Base-by-base conservation (phyloP, 1,140 invertebrate species). In the Samia ricini region DNA sequence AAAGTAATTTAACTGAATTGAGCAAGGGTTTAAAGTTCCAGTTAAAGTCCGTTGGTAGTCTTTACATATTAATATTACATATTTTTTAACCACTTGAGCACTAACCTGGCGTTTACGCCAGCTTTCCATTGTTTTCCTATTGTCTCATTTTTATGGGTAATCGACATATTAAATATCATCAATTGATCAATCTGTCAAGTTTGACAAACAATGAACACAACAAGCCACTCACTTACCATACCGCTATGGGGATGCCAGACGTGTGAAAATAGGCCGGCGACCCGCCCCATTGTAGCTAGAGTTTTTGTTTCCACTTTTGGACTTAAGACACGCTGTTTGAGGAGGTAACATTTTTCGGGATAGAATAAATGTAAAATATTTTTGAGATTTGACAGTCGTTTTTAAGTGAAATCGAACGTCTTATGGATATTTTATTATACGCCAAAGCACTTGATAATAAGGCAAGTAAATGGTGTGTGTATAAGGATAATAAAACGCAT, bases 211-310 rank as follows among this genome's bases (percentile, higher is more conserved):
- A n/a, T n/a, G n/a, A n/a, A n/a, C n/a, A n/a, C n/a, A n/a, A n/a
- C n/a, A n/a, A n/a, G n/a, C n/a, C n/a, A 29, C 26, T 60, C 65
- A 72, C 74, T 36, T 79, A 79, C 68, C 66, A 50, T 42, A 20
- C 8, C 26, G 70, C 56, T 19, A 12, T 64, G 48, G 20, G 52
- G 33, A 22, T 52, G 60, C 52, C 61, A 24, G 52, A 68, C 71
- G 77, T 78, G 76, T 78, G 76, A 74, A 74, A 74, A 76, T 77
- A 77, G 76, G 72, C 70, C 68, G 72, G 26, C 69, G 75, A 74
- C 69, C 71, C 68, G 54, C 65, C 63, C 71, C 33, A 73, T 76
- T 83, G 74, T 76, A 66, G 55, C 62, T 56, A 29, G 8, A 59
- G 64, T 78, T 78, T 76, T 82, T 80, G 77, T 80, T 69, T 70